Conservation (phyloP, 2,797 vertebrate species). For the Scyliorhinus canicula region DNA sequence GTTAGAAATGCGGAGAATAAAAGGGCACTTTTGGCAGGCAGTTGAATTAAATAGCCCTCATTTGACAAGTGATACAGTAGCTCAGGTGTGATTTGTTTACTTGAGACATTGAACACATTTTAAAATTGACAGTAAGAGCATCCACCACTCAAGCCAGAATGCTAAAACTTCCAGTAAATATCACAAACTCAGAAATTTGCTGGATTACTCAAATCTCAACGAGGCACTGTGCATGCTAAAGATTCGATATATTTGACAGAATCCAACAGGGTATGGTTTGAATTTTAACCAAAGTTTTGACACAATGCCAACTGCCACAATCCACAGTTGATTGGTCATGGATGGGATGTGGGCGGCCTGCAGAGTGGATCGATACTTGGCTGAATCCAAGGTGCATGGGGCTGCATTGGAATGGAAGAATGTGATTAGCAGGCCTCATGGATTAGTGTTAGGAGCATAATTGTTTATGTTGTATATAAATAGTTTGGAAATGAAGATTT, state of each 20-base stretch:
- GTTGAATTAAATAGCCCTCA: not conserved
- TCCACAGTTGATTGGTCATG: not conserved
- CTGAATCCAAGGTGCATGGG: not conserved
- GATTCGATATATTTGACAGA: not conserved
- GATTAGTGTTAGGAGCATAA: not conserved
- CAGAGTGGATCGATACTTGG: not conserved
- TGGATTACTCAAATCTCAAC: not conserved
- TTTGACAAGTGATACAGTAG: not conserved
- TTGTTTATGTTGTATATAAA: not conserved
- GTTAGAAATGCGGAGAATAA: not conserved
- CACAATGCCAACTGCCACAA: conserved; percentile 5
- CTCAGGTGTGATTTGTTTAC: not conserved
- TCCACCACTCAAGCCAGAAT: not conserved
- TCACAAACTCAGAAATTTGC: not conserved
- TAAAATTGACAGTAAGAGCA: not conserved
- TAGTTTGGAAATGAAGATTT: not conserved
- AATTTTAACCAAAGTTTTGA: not conserved
- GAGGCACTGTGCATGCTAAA: not conserved
- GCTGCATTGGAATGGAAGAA: not conserved
- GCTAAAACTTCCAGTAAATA: not conserved
- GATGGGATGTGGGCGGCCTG: not conserved
- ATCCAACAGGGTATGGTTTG: not conserved
- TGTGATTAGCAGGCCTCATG: not conserved
- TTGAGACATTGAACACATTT: not conserved
- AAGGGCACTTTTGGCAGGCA: not conserved